Evolutionary conservation across 2,888 invertebrate species (phyloP).

Genomic region (Ptychoptera contaminata): DNA sequence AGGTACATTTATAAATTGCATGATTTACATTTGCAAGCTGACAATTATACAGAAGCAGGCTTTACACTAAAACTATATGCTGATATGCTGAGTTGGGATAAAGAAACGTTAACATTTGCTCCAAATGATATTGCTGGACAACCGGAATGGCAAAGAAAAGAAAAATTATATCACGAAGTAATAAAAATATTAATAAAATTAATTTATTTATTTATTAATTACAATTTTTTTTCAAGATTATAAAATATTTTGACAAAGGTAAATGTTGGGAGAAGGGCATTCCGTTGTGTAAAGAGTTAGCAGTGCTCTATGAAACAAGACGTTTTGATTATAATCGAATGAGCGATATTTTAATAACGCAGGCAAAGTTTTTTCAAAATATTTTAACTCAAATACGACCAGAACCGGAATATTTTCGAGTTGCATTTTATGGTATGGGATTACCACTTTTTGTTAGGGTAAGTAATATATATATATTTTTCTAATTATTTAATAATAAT

Average conservation of each 20-base stretch:
- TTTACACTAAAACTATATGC: conserved; percentile 90
- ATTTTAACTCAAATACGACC: conserved; percentile 76
- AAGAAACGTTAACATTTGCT: conserved; percentile 40
- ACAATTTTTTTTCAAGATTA: too few species aligned
- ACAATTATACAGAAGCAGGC: conserved; percentile 89
- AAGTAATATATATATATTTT: conserved; percentile 23
- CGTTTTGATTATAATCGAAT: conserved; percentile 79
- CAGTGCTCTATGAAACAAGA: conserved; percentile 69
- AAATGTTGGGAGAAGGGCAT: conserved; percentile 97
- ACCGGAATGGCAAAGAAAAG: conserved; percentile 81
- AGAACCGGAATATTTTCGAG: conserved; percentile 89
- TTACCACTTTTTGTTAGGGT: conserved; percentile 91
- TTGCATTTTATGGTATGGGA: conserved; percentile 86
- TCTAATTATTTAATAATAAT: not conserved
- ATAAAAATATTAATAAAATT: not conserved
- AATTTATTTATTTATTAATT: conserved; percentile 3
- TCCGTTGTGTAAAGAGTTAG: conserved; percentile 78
- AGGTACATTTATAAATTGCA: conserved; percentile 89
- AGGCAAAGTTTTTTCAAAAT: conserved; percentile 84
- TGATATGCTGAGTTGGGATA: conserved; percentile 74
- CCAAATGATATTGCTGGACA: conserved; percentile 54
- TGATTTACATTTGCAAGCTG: conserved; percentile 78
- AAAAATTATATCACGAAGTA: conserved; percentile 59
- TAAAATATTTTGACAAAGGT: conserved; percentile 85
- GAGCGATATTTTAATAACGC: conserved; percentile 65